These are phyloP conservation scores for Patiria miniata DNA, from an alignment of 35 echinoderm and acorn worm genomes.

Conservation along the genomic window DNA sequence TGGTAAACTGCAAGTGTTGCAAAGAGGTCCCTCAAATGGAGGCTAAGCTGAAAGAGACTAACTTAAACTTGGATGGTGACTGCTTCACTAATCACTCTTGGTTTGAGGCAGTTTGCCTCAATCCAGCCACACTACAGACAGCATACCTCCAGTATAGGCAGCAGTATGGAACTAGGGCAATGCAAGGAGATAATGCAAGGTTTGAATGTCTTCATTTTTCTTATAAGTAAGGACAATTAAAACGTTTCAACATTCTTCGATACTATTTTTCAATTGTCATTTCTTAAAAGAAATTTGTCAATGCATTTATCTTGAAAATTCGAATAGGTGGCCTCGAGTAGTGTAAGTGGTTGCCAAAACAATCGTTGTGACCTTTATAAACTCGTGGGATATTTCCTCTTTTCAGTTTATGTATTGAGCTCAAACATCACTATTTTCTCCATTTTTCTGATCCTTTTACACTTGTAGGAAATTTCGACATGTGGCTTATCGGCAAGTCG, in stretches of 20 bases:
- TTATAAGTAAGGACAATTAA: background rate
- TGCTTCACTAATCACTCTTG: background rate
- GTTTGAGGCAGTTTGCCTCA: conserved; percentile 22
- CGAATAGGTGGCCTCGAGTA: too few species aligned
- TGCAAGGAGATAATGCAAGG: background rate
- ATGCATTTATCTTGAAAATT: background rate
- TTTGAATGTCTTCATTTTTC: background rate
- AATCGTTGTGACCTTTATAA: too few species aligned
- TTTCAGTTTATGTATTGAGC: too few species aligned
- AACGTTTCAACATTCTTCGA: background rate
- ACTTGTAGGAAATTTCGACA: conserved; percentile 1
- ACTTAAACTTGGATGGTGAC: background rate
- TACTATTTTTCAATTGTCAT: background rate
- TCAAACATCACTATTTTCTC: too few species aligned
- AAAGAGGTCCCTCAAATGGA: background rate
- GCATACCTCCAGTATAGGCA: conserved; percentile 27
- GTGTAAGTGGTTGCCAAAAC: too few species aligned
- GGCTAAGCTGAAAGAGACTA: background rate
- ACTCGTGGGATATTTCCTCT: too few species aligned
- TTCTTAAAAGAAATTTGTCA: background rate
- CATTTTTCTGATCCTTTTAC: background rate
- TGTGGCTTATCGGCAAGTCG: conserved; percentile 9
- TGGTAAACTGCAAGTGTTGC: conserved; percentile 10
- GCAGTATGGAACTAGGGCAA: background rate
- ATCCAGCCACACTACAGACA: conserved; percentile 3